Conservation (phyloP, 2,888 invertebrate genomes). For the Fabriciana adippe region DNA sequence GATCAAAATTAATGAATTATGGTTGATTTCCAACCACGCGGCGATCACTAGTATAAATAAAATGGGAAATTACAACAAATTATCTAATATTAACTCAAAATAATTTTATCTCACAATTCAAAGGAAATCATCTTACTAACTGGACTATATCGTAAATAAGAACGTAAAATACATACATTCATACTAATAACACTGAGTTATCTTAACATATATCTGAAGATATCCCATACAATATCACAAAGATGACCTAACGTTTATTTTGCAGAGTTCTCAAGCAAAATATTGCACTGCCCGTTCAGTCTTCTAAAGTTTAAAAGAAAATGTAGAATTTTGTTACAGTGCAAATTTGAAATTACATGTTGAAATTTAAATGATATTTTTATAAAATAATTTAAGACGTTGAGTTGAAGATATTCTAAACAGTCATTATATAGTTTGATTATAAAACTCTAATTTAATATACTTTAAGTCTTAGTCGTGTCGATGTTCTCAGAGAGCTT, state of each 20-base stretch:
- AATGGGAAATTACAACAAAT: no score
- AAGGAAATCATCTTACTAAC: not conserved
- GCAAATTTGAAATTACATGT: constrained; percentile 19
- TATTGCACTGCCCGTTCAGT: constrained; percentile 80
- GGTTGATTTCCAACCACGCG: no score
- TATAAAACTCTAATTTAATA: constrained; percentile 31
- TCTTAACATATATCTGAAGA: constrained; percentile 1
- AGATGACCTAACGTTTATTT: not conserved
- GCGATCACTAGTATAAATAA: no score
- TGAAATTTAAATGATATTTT: no score
- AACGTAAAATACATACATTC: not conserved
- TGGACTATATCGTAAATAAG: not conserved
- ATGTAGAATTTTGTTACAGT: constrained; percentile 41
- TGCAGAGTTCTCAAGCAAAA: constrained; percentile 5
- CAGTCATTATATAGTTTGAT: constrained; percentile 25
- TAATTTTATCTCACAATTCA: no score
- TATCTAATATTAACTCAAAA: no score
- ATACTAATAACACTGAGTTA: not conserved
- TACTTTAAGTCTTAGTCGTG: constrained; percentile 6
- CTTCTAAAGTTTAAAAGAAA: constrained; percentile 53
- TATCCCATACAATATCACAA: constrained; percentile 1
- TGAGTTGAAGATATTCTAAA: constrained; percentile 2
- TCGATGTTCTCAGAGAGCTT: not conserved
- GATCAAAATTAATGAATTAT: no score
- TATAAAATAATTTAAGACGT: no score